These are phyloP conservation scores for Listrodromus nycthemerus DNA, from an alignment of 2,888 invertebrate species.

Conservation along the genomic window DNA sequence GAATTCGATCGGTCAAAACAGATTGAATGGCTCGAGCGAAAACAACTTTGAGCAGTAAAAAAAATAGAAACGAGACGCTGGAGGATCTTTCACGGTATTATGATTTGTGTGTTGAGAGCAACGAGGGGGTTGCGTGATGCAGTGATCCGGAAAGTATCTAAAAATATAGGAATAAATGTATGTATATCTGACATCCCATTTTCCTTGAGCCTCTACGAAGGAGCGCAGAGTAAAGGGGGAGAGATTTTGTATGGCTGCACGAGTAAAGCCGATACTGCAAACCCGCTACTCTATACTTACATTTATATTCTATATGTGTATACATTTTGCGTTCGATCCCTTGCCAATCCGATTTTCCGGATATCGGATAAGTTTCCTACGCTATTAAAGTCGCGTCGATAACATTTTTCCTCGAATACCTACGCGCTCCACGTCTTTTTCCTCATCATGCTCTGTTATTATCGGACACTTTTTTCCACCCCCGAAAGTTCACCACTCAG, in stretches of 20 bases:
- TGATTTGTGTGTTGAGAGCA: not conserved
- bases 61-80: not conserved
- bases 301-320: not conserved
- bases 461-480: not conserved
- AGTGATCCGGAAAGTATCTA: slow-evolving; percentile 52
- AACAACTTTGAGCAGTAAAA: not conserved
- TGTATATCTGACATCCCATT: slow-evolving; percentile 41
- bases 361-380: slow-evolving; percentile 68
- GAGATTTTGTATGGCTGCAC: not conserved
- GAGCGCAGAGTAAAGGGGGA: not conserved
- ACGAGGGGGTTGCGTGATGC: slow-evolving; percentile 13
- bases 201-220: slow-evolving; percentile 14
- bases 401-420: slow-evolving; percentile 58
- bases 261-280: slow-evolving; percentile 22
- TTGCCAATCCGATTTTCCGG: slow-evolving; percentile 71
- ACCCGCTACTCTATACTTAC: not conserved
- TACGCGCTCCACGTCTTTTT: not conserved
- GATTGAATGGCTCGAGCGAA: too few relatives aligned
- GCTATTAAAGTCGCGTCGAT: slow-evolving; percentile 69
- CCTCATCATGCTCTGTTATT: not conserved
- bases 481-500: not conserved
- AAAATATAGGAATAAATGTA: slow-evolving; percentile 56
- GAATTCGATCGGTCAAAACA: not conserved
- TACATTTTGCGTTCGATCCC: slow-evolving; percentile 65
- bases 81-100: not conserved